Percentiles rank a stretch among this genome's conserved stretches.
Evolutionary conservation across 2,888 invertebrate genomes (phyloP).

Genomic region (Bruchidius siliquastri): DNA sequence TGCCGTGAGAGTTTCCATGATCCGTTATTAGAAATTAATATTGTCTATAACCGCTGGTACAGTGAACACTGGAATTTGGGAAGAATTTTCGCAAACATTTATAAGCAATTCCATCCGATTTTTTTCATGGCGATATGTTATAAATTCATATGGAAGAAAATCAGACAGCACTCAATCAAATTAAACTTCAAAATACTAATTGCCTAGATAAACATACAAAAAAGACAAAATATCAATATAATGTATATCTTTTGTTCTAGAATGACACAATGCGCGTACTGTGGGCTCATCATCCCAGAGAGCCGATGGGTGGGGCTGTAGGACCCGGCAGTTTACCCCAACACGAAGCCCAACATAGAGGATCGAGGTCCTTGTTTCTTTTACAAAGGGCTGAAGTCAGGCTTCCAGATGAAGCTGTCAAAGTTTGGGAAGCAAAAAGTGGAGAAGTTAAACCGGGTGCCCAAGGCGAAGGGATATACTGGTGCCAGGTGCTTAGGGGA

Average conservation of each 20-base stretch:
- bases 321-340: conserved; percentile 57
- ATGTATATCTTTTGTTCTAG: conserved; percentile 51
- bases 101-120: too few relatives aligned
- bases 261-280: conserved; percentile 65
- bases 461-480: conserved; percentile 60
- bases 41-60: too few relatives aligned
- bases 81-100: too few relatives aligned
- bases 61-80: too few relatives aligned
- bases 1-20: too few relatives aligned
- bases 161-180: too few relatives aligned
- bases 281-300: conserved; percentile 61
- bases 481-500: conserved; percentile 63
- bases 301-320: conserved; percentile 57
- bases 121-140: too few relatives aligned
- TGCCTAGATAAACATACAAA: too few relatives aligned
- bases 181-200: too few relatives aligned
- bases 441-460: conserved; percentile 58
- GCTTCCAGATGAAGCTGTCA: conserved; percentile 48
- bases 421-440: conserved; percentile 54
- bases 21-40: too few relatives aligned
- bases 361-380: conserved; percentile 59
- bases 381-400: conserved; percentile 55
- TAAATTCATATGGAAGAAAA: too few relatives aligned
- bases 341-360: conserved; percentile 49
- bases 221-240: too few relatives aligned